phyloP scores from a whole-genome alignment of 2,113 vertebrate genomes.

The Xerus inauris region DNA sequence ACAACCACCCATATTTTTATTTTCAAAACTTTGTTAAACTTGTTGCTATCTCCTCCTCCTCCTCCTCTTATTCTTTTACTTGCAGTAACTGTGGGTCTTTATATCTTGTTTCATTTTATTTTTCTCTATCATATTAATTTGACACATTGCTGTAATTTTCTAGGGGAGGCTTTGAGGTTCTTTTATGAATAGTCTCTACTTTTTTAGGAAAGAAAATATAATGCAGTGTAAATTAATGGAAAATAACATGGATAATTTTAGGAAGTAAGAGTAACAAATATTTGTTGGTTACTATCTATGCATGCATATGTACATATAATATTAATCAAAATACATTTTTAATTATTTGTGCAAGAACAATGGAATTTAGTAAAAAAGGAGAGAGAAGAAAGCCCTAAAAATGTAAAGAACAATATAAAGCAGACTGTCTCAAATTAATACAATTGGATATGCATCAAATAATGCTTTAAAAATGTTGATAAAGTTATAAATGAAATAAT shows the following conservation, averaged over 20 bases:
- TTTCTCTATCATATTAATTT: neutral
- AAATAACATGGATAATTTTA: slow-evolving; percentile 36
- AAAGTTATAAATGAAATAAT: neutral
- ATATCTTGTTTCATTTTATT: neutral
- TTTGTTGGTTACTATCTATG: slow-evolving; percentile 34
- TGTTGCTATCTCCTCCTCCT: neutral
- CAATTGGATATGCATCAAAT: slow-evolving; percentile 29
- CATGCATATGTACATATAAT: neutral
- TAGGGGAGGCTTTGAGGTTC: neutral
- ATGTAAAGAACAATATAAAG: neutral
- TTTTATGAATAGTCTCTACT: neutral
- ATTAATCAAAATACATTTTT: slow-evolving; percentile 60
- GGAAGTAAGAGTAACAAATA: slow-evolving; percentile 13
- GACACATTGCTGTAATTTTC: neutral
- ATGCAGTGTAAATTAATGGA: neutral
- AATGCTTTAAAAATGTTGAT: slow-evolving; percentile 41
- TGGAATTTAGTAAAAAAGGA: slow-evolving; percentile 4
- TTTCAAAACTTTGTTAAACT: neutral
- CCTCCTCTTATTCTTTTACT: neutral
- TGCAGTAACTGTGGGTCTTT: neutral
- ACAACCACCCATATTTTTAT: neutral
- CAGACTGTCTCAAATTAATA: slow-evolving; percentile 6
- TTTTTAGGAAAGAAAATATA: slow-evolving; percentile 13
- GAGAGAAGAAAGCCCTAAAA: neutral
- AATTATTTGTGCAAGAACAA: slow-evolving; percentile 48